Conservation (phyloP, 2,113 vertebrate genomes). For the Pelodiscus sinensis region DNA sequence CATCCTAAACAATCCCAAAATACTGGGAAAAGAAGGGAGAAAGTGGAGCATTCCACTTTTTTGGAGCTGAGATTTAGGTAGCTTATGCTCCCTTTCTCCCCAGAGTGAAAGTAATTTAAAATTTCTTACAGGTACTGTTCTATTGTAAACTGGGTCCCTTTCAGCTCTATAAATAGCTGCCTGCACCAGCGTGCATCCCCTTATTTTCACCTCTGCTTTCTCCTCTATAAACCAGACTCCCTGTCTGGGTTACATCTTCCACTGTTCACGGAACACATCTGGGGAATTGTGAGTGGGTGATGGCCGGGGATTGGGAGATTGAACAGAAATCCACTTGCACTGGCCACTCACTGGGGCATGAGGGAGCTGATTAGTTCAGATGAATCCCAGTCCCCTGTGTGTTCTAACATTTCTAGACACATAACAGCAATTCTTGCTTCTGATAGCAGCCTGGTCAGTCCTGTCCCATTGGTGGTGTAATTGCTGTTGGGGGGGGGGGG, state of each 20-base stretch:
- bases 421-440: not conserved
- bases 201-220: not conserved
- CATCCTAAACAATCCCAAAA: not conserved
- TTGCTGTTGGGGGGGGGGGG: no score
- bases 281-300: not conserved
- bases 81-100: not conserved
- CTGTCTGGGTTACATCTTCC: not conserved
- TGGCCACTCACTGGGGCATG: not conserved
- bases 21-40: not conserved
- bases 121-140: no score
- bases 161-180: no score
- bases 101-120: no score
- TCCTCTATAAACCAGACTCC: not conserved
- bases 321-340: not conserved
- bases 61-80: not conserved
- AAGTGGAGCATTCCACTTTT: not conserved
- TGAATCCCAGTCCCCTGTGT: not conserved
- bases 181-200: no score
- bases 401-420: not conserved
- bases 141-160: no score
- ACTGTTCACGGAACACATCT: not conserved
- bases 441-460: not conserved
- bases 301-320: not conserved
- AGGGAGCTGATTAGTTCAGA: not conserved
- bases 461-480: not conserved